Conservation (phyloP, 2,888 invertebrate genomes). For the Entomobrya proxima region DNA sequence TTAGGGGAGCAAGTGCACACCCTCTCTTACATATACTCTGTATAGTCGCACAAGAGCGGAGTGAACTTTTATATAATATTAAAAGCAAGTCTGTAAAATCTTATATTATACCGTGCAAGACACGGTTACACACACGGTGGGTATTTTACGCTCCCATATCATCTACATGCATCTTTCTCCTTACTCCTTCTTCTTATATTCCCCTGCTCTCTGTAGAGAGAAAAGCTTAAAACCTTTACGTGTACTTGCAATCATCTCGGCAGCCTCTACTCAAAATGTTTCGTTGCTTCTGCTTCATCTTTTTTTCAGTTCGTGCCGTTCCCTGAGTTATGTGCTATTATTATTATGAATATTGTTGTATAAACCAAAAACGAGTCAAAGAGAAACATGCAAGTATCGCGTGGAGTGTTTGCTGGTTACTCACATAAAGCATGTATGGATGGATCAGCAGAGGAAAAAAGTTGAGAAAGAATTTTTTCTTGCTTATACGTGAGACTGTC, state of each 20-base stretch:
- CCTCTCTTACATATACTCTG: constrained; percentile 46
- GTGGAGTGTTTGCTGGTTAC: neutral
- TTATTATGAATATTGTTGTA: constrained; percentile 54
- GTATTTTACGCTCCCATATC: constrained; percentile 3
- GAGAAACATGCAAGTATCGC: neutral
- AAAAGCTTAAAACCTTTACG: neutral
- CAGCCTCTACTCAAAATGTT: constrained; percentile 41
- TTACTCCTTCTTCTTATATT: neutral
- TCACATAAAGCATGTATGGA: neutral
- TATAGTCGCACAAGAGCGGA: neutral
- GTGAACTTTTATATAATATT: neutral
- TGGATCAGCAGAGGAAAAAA: neutral
- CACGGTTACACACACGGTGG: neutral
- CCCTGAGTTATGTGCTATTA: constrained; percentile 45
- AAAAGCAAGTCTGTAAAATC: neutral
- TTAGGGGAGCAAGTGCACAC: constrained; percentile 74
- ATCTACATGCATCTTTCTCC: constrained; percentile 27
- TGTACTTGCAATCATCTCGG: constrained; percentile 20
- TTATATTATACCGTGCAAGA: neutral
- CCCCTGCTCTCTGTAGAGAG: neutral
- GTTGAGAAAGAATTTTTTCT: neutral
- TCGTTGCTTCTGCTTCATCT: neutral
- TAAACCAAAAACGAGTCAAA: neutral
- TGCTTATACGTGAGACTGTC: neutral
- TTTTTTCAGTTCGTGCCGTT: constrained; percentile 32